These are phyloP conservation scores for Hydrozoanthus tunicans DNA, from an alignment of 64 coral and sea anemone genomes.

Conservation along the genomic window DNA sequence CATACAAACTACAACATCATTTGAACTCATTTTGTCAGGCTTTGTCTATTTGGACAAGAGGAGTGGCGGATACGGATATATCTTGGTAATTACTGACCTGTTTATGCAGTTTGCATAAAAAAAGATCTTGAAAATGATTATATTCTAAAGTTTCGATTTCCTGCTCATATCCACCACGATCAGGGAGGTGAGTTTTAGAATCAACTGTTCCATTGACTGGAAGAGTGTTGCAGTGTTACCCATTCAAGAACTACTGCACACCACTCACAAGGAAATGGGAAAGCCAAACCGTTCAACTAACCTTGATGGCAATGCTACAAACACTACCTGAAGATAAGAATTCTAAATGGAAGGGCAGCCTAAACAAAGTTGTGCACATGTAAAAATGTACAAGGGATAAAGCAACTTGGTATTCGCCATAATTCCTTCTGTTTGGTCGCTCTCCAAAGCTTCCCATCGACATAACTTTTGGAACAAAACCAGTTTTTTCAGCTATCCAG, in stretches of 20 bases:
- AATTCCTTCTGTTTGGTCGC: neutral
- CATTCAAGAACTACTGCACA: neutral
- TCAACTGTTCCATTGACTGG: neutral
- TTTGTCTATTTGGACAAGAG: conserved; percentile 3
- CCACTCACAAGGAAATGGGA: conserved; percentile 1
- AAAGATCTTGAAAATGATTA: conserved; percentile 11
- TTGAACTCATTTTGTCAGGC: conserved; percentile 5
- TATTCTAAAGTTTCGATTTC: neutral
- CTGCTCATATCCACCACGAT: conserved; percentile 5
- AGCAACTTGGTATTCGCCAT: neutral
- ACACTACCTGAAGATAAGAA: conserved; percentile 4
- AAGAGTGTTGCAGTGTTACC: neutral
- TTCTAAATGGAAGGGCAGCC: neutral
- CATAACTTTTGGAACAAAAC: neutral
- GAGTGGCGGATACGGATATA: conserved; percentile 4
- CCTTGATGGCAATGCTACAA: conserved; percentile 8
- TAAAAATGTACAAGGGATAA: conserved; percentile 10
- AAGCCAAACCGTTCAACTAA: neutral
- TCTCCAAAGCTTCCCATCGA: neutral
- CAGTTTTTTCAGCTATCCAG: neutral
- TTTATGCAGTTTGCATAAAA: neutral
- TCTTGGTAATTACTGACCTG: neutral
- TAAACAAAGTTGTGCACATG: conserved; percentile 16
- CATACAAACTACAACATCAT: neutral
- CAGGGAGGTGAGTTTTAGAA: conserved; percentile 18